These are phyloP conservation scores for Cosmorhoe ocellata DNA, from an alignment of 2,888 invertebrate genomes.

Conservation along the genomic window DNA sequence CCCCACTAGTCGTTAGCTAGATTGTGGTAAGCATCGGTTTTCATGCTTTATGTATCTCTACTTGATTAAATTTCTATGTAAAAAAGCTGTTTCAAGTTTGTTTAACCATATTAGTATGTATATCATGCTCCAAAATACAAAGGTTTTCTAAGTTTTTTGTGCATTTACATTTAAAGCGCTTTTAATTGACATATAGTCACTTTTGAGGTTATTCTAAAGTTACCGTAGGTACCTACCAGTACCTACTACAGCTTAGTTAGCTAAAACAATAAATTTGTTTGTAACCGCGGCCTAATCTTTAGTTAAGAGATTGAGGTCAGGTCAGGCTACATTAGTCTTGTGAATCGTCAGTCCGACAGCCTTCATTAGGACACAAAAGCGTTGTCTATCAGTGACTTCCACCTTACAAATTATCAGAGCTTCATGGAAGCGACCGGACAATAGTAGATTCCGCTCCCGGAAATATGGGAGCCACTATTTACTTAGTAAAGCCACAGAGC, in stretches of 20 bases:
- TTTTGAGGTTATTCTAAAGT: no score
- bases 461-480: constrained; percentile 44
- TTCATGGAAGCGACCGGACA: constrained; percentile 59
- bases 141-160: no score
- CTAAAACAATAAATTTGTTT: no score
- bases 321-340: constrained; percentile 69
- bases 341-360: constrained; percentile 69
- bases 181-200: no score
- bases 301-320: constrained; percentile 55
- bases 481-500: constrained; percentile 28
- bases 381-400: constrained; percentile 71
- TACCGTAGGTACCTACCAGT: no score
- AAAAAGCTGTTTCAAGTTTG: background rate
- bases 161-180: no score
- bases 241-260: no score
- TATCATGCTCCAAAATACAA: no score
- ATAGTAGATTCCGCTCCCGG: constrained; percentile 42
- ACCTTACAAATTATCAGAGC: constrained; percentile 68
- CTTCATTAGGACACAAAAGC: constrained; percentile 75
- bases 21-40: constrained; percentile 21
- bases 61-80: no score
- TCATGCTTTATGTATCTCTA: no score
- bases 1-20: constrained; percentile 24
- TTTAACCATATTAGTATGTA: no score
- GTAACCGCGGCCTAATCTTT: no score